Evolutionary conservation across 2,113 vertebrate genomes (phyloP).

Genomic region (Euleptes europaea): DNA sequence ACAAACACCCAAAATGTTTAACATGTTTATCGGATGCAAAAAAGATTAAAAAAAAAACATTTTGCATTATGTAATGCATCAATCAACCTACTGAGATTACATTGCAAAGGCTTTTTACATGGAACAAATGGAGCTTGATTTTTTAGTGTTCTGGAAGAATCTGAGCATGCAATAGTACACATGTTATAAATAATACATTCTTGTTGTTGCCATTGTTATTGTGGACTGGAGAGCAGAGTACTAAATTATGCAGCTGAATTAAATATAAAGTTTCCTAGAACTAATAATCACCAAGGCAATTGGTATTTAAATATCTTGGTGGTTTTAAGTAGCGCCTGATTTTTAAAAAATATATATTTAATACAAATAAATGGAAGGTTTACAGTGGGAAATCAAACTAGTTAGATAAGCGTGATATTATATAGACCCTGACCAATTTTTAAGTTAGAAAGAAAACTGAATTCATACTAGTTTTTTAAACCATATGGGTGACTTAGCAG

Average conservation of each 20-base stretch:
- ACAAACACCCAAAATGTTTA: conserved; percentile 54
- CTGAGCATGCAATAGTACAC: conserved; percentile 49
- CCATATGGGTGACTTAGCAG: background rate
- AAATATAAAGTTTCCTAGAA: conserved; percentile 56
- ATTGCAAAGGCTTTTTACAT: conserved; percentile 52
- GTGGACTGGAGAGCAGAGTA: conserved; percentile 50
- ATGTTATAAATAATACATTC: conserved; percentile 65
- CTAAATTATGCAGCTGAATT: conserved; percentile 61
- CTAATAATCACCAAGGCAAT: conserved; percentile 61
- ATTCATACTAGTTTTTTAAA: background rate
- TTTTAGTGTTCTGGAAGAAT: conserved; percentile 53
- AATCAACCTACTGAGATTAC: conserved; percentile 53
- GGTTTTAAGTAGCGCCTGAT: conserved; percentile 52
- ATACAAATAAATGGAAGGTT: conserved; percentile 47
- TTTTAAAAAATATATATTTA: conserved; percentile 56
- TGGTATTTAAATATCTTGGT: conserved; percentile 59
- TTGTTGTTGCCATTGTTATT: conserved; percentile 48
- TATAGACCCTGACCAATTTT: background rate
- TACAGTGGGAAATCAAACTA: background rate
- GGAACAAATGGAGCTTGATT: conserved; percentile 64
- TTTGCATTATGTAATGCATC: conserved; percentile 49
- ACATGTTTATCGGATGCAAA: conserved; percentile 44
- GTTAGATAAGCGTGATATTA: background rate
- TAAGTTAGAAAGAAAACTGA: background rate
- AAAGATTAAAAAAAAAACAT: conserved; percentile 24